Percentiles rank a stretch among this genome's conserved stretches.
These are phyloP conservation scores for Ameiurus melas DNA, from an alignment of 2,113 vertebrate species.

Conservation along the genomic window DNA sequence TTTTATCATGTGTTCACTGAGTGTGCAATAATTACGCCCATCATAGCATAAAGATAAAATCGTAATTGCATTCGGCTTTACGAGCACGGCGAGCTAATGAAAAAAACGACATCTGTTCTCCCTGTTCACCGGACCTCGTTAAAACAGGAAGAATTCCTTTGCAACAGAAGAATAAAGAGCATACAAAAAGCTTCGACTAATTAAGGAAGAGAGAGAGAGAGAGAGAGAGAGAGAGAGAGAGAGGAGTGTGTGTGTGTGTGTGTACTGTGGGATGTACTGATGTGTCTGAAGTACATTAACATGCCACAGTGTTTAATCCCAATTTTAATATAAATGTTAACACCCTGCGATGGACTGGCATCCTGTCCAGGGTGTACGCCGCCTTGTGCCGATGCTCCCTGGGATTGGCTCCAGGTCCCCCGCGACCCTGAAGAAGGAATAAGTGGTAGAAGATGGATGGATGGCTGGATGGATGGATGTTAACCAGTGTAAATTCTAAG, in stretches of 20 bases:
- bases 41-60: slow-evolving; percentile 49
- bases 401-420: too few relatives aligned
- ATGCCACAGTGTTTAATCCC: background rate
- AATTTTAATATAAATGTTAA: background rate
- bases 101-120: slow-evolving; percentile 48
- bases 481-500: background rate
- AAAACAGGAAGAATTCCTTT: slow-evolving; percentile 17
- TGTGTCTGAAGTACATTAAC: background rate
- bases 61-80: slow-evolving; percentile 49
- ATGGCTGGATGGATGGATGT: too few relatives aligned
- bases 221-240: too few relatives aligned
- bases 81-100: slow-evolving; percentile 42
- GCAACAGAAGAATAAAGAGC: slow-evolving; percentile 12
- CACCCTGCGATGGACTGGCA: background rate
- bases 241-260: background rate
- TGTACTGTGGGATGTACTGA: background rate
- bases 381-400: too few relatives aligned
- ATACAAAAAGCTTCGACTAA: slow-evolving; percentile 14
- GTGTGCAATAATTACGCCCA: slow-evolving; percentile 46
- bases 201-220: background rate
- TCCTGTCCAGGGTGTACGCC: too few relatives aligned
- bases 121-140: slow-evolving; percentile 44
- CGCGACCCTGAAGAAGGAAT: too few relatives aligned
- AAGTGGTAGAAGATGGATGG: too few relatives aligned
- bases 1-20: slow-evolving; percentile 34